Evolutionary conservation across 2,113 vertebrate genomes (phyloP).

Genomic region (Oryzias javanicus): DNA sequence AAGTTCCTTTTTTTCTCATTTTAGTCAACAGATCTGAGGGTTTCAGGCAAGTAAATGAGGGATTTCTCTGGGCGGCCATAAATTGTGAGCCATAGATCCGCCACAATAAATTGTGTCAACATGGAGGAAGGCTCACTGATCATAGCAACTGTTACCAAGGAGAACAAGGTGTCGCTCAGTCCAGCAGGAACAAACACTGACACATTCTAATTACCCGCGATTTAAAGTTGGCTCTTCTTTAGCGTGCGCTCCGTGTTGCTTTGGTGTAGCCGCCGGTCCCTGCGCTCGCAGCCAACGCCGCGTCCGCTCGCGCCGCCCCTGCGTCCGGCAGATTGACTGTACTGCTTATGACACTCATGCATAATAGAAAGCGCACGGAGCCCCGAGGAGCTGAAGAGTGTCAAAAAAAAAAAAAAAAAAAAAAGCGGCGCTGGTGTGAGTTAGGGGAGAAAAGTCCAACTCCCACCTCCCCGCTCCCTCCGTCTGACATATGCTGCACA

Average conservation of each 20-base stretch:
- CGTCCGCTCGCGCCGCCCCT: slow-evolving; percentile 17
- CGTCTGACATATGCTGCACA: slow-evolving; percentile 50
- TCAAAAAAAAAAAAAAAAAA: slow-evolving; percentile 1
- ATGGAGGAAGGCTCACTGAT: neutral
- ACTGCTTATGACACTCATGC: slow-evolving; percentile 49
- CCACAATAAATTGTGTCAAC: neutral
- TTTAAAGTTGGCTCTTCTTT: neutral
- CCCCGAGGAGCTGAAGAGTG: slow-evolving; percentile 20
- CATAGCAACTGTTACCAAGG: slow-evolving; percentile 6
- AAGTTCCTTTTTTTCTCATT: too few species aligned
- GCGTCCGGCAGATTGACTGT: slow-evolving; percentile 31
- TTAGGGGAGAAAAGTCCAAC: slow-evolving; percentile 31
- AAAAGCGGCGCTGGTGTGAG: slow-evolving; percentile 21
- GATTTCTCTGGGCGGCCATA: neutral
- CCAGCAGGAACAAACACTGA: neutral
- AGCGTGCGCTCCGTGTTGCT: neutral
- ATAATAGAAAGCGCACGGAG: slow-evolving; percentile 46
- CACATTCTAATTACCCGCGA: neutral
- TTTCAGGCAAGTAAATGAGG: neutral
- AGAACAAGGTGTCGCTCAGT: neutral
- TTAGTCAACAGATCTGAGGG: neutral
- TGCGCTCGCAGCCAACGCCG: too few species aligned
- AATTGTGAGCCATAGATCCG: neutral
- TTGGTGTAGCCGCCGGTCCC: slow-evolving; percentile 2
- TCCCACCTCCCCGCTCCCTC: slow-evolving; percentile 12